Base-by-base conservation (phyloP, 92 coral and sea anemone species). In the Diadumene lineata region DNA sequence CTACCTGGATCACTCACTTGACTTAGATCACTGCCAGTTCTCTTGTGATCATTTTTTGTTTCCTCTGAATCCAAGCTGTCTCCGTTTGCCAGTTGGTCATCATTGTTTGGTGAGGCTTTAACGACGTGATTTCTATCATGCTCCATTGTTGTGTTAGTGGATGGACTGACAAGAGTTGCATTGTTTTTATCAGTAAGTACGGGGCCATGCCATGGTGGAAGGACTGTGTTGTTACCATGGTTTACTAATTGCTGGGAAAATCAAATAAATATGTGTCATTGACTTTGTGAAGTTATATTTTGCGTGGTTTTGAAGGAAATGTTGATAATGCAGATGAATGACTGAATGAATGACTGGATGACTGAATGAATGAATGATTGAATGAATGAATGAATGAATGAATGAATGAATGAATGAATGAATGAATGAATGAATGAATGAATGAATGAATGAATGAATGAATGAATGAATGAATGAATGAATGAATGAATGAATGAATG, bases 161-260 rank as follows among this genome's bases (percentile, higher is more conserved):
- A 31, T 60, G 31, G 50, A 16, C 63, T 9, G 4, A 43, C 29
- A 51, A 51, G 69, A 19, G 68, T 21, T 17, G 33, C 7, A 56
- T 11, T 43, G 22, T 68, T 63, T 10, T 34, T 33, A 38, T 34
- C 33, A 43, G 70, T 50, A 1, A 0, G 6, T 11, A 70, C 38
- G 21, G 21, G 29, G 23, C 83, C 82, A 21, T 74, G 66, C 90
- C 90, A 85, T 24, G 81, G 65, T 3, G 90, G 90, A 6, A 81
- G 82, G 11, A 34, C 64, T 43, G 66, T 43, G 16, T 43, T 34
- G 28, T 79, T 68, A 1, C 90, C 90, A 50, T 81, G 34, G 63
- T 69, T 68, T 30, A 67, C 26, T 34, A 85, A 73, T 80, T 85
- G 90, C 89, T 85, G 46, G 0, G 16, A 31, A 46, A 50, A 2